Conservation (phyloP, 2,113 vertebrate species). For the Tragelaphus buxtoni region DNA sequence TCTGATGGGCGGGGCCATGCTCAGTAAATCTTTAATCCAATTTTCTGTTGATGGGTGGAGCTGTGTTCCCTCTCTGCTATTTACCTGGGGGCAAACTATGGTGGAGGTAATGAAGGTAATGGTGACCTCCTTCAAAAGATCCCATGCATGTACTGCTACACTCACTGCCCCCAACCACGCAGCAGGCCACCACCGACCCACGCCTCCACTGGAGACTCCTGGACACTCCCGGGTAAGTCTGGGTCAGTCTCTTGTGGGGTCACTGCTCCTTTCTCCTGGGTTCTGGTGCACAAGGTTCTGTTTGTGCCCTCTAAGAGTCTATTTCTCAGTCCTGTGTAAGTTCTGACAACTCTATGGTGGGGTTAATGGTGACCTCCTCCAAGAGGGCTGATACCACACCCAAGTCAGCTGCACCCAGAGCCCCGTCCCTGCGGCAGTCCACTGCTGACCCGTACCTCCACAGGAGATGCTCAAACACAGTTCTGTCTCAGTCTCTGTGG, state of each 20-base stretch:
- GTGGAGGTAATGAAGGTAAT: neutral
- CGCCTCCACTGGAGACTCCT: rapidly evolving
- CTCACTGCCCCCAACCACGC: neutral
- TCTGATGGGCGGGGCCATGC: neutral
- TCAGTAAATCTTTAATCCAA: neutral
- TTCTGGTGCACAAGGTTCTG: neutral
- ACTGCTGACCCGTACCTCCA: neutral
- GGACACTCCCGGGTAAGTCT: neutral
- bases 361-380: neutral
- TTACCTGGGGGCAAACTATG: neutral
- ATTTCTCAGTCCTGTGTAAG: neutral
- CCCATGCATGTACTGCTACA: neutral
- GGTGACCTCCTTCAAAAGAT: neutral
- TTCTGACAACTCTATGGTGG: neutral
- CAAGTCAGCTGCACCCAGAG: rapidly evolving
- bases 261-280: neutral
- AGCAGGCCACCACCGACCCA: neutral
- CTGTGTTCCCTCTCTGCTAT: neutral
- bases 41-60: neutral
- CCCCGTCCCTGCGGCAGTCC: neutral
- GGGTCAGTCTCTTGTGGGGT: neutral
- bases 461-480: neutral
- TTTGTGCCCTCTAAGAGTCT: neutral
- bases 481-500: neutral
- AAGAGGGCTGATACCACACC: neutral